Percentiles rank a stretch among this genome's conserved stretches.
These are phyloP conservation scores for Pogoniulus pusillus DNA, from an alignment of 2,797 vertebrate genomes.

Conservation along the genomic window DNA sequence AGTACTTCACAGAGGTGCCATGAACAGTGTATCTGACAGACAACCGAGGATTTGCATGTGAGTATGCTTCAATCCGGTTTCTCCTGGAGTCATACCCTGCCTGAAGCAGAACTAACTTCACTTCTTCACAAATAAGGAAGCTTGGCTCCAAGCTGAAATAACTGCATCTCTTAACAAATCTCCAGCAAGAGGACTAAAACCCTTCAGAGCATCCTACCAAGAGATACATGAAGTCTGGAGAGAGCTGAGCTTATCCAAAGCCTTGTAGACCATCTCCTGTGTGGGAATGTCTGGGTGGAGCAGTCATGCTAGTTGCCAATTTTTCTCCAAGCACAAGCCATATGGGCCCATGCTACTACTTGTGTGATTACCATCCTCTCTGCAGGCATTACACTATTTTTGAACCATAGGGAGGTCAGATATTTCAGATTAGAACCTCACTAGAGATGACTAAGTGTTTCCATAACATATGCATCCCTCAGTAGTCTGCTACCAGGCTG, in stretches of 20 bases:
- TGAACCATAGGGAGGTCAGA: neutral
- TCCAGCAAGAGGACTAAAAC: neutral
- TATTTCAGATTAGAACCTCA: neutral
- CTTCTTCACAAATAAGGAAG: neutral
- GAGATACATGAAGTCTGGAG: neutral
- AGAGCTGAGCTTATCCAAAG: neutral
- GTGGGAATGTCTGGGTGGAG: neutral
- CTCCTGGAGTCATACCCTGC: neutral
- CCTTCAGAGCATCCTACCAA: neutral
- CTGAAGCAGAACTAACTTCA: neutral
- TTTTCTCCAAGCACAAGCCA: neutral
- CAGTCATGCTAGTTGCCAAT: rapidly evolving
- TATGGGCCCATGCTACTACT: rapidly evolving
- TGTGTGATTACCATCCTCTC: rapidly evolving
- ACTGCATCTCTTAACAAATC: neutral
- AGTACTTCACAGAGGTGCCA: neutral
- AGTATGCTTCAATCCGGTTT: neutral
- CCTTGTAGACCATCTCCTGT: neutral
- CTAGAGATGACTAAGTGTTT: slow-evolving; percentile 33
- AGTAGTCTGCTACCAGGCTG: neutral
- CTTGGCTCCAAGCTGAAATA: neutral
- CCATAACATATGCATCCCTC: neutral
- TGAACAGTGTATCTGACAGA: neutral
- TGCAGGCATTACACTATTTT: neutral
- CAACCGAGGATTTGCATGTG: neutral